phyloP scores from a whole-genome alignment of 2,113 vertebrate genomes.

The Platycercus adscitus region DNA sequence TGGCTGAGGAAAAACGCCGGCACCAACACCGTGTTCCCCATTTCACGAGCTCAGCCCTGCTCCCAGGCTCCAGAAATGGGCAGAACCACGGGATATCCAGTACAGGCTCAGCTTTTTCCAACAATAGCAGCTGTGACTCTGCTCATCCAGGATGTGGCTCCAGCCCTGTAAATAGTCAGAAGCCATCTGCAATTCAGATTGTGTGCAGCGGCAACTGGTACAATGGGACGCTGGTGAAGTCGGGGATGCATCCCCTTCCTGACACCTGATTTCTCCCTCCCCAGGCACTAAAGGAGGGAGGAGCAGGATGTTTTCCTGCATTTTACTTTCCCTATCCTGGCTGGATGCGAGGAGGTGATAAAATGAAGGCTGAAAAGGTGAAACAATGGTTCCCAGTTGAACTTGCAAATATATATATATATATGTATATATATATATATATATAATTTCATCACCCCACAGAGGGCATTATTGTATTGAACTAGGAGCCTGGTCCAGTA shows the following conservation, averaged over 20 bases:
- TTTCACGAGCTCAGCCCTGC: background rate
- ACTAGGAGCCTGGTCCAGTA: fast-evolving
- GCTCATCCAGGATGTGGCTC: background rate
- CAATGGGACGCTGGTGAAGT: background rate
- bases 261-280: background rate
- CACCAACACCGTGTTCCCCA: fast-evolving
- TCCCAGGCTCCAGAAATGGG: background rate
- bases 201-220: background rate
- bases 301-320: background rate
- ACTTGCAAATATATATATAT: background rate
- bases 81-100: background rate
- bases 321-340: background rate
- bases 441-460: background rate
- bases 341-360: fast-evolving
- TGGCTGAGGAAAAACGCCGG: fast-evolving
- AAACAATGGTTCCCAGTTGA: background rate
- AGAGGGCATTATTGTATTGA: background rate
- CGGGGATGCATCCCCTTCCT: background rate
- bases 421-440: too few relatives aligned
- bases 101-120: fast-evolving
- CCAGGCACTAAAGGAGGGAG: background rate
- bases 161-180: background rate
- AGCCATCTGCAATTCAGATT: constrained; percentile 33
- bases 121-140: background rate
- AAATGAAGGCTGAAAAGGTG: background rate